Conservation (phyloP, 2,888 invertebrate species). For the Andrena haemorrhoa region DNA sequence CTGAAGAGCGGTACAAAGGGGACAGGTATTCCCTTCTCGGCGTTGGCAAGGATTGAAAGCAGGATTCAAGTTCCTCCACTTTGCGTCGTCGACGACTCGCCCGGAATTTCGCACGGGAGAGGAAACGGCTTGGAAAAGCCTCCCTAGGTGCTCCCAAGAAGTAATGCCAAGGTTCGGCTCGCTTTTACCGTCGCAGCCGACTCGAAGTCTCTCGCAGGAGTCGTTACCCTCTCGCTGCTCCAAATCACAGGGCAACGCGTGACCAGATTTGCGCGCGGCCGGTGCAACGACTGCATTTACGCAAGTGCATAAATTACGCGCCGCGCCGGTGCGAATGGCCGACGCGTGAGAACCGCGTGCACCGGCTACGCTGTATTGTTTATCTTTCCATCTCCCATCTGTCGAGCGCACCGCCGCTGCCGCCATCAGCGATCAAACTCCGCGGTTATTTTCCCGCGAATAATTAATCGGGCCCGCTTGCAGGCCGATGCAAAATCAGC, state of each 20-base stretch:
- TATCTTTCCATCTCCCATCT: constrained; percentile 38
- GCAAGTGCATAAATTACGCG: constrained; percentile 40
- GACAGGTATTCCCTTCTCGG: no score
- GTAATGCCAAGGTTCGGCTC: background rate
- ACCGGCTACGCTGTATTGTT: constrained; percentile 11
- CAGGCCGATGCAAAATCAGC: constrained; percentile 1
- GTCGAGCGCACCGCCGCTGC: constrained; percentile 4
- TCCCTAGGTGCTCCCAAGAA: background rate
- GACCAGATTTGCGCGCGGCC: constrained; percentile 28
- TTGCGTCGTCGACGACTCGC: no score
- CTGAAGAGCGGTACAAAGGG: background rate
- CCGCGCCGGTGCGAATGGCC: background rate
- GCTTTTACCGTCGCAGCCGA: background rate
- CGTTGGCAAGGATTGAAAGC: no score
- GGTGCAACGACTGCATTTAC: constrained; percentile 32
- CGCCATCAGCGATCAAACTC: background rate
- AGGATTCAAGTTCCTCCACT: no score
- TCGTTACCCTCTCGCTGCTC: constrained; percentile 1
- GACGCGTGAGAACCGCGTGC: constrained; percentile 32
- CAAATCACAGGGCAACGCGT: background rate
- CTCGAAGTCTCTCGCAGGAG: background rate
- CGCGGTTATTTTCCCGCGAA: constrained; percentile 8
- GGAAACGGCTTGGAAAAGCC: no score
- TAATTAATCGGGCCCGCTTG: constrained; percentile 10
- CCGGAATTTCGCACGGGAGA: no score